Evolutionary conservation across 2,113 vertebrate genomes (phyloP).

Genomic region (Perca fluviatilis): DNA sequence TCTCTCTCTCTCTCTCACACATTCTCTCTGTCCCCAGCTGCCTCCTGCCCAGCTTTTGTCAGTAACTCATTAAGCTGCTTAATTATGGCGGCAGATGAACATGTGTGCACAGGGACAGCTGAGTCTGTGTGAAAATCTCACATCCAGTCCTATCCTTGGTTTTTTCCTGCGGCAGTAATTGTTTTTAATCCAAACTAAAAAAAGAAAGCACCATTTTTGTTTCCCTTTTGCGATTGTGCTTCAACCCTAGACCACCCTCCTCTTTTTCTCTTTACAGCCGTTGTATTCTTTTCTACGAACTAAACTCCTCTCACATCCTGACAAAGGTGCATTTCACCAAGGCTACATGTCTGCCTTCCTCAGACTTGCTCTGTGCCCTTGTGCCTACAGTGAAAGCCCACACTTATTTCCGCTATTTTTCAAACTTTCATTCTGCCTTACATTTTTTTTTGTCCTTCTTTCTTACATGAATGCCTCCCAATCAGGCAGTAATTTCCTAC

Average conservation of each 20-base stretch:
- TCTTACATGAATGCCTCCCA: constrained; percentile 16
- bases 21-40: constrained; percentile 26
- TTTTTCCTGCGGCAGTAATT: neutral
- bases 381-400: neutral
- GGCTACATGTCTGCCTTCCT: neutral
- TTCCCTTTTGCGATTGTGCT: no score
- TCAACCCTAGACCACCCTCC: neutral
- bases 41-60: constrained; percentile 32
- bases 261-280: neutral
- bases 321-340: neutral
- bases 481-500: constrained; percentile 23
- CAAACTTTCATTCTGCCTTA: neutral
- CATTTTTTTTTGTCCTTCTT: constrained; percentile 21
- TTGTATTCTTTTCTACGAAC: neutral
- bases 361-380: constrained; percentile 6
- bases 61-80: constrained; percentile 51
- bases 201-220: neutral
- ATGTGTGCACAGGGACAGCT: constrained; percentile 24
- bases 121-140: constrained; percentile 5
- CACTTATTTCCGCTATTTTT: constrained; percentile 28
- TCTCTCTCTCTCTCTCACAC: neutral
- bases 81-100: constrained; percentile 43
- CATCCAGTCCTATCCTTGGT: neutral
- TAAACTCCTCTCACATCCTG: neutral
- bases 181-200: neutral